Conservation (phyloP, 2,113 vertebrate genomes). For the Fregata magnificens region DNA sequence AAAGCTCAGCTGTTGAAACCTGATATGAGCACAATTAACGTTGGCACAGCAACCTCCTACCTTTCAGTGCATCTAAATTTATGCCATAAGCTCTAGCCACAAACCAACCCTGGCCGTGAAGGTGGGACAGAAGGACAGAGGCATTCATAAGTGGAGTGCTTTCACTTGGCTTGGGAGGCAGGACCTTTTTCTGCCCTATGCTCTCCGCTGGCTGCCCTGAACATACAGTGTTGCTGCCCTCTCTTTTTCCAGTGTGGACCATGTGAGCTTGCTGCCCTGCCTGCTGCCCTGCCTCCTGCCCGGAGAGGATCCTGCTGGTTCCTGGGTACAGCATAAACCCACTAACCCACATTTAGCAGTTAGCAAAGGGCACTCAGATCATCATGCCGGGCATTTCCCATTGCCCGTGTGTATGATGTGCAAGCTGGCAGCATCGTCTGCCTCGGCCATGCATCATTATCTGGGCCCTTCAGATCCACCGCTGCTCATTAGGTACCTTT, state of each 20-base stretch:
- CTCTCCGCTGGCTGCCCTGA: neutral
- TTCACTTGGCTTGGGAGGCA: neutral
- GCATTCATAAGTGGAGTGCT: neutral
- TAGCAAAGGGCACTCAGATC: neutral
- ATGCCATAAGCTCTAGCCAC: neutral
- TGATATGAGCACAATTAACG: neutral
- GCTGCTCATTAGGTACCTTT: neutral
- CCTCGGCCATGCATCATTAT: neutral
- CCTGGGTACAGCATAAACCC: neutral
- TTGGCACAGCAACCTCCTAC: neutral
- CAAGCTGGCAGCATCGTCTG: neutral
- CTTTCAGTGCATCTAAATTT: neutral
- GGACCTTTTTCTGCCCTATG: neutral
- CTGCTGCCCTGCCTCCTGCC: neutral
- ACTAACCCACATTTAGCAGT: neutral
- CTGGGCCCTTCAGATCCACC: neutral
- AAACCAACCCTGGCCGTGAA: neutral
- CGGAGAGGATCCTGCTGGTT: neutral
- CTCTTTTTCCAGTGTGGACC: neutral
- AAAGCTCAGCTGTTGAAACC: neutral
- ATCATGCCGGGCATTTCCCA: neutral
- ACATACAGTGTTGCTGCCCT: neutral
- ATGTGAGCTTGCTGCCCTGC: neutral
- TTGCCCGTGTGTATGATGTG: neutral
- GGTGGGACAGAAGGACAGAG: neutral